phyloP scores from a whole-genome alignment of 2,797 vertebrate genomes.

The Tragopan temminckii region DNA sequence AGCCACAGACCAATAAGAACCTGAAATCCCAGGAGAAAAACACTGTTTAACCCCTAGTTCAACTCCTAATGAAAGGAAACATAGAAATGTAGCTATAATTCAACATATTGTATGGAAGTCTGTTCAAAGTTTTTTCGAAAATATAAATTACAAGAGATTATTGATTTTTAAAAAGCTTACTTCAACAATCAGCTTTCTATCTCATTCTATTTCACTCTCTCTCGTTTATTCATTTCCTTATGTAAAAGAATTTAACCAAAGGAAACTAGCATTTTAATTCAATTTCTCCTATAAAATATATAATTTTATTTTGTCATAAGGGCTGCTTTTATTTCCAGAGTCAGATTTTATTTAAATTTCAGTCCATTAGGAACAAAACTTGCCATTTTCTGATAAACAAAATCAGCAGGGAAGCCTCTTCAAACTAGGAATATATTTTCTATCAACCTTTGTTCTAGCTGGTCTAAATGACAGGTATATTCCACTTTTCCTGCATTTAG shows the following conservation, averaged over 20 bases:
- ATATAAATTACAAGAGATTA: slow-evolving; percentile 85
- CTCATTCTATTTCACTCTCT: slow-evolving; percentile 73
- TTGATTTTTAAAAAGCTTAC: slow-evolving; percentile 86
- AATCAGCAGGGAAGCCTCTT: slow-evolving; percentile 93
- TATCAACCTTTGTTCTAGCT: slow-evolving; percentile 90
- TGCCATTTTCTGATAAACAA: slow-evolving; percentile 96
- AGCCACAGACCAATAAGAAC: slow-evolving; percentile 15
- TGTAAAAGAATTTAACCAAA: slow-evolving; percentile 89
- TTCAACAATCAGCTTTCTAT: slow-evolving; percentile 82
- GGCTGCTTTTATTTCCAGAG: slow-evolving; percentile 91
- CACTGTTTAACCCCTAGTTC: slow-evolving; percentile 73
- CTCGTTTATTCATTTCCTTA: slow-evolving; percentile 85
- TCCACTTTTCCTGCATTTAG: slow-evolving; percentile 85
- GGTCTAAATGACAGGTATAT: slow-evolving; percentile 93
- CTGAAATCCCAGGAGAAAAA: slow-evolving; percentile 27
- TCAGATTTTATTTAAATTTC: slow-evolving; percentile 96
- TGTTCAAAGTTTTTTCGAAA: slow-evolving; percentile 79
- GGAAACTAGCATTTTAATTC: slow-evolving; percentile 88
- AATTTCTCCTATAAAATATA: slow-evolving; percentile 87
- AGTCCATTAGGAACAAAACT: slow-evolving; percentile 94
- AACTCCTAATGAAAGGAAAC: slow-evolving; percentile 77
- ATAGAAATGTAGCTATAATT: slow-evolving; percentile 76
- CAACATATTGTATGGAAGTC: slow-evolving; percentile 76
- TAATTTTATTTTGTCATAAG: slow-evolving; percentile 93
- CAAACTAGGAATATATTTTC: slow-evolving; percentile 88